Evolutionary conservation across 2,113 vertebrate genomes (phyloP).

Genomic region (Athene cunicularia): DNA sequence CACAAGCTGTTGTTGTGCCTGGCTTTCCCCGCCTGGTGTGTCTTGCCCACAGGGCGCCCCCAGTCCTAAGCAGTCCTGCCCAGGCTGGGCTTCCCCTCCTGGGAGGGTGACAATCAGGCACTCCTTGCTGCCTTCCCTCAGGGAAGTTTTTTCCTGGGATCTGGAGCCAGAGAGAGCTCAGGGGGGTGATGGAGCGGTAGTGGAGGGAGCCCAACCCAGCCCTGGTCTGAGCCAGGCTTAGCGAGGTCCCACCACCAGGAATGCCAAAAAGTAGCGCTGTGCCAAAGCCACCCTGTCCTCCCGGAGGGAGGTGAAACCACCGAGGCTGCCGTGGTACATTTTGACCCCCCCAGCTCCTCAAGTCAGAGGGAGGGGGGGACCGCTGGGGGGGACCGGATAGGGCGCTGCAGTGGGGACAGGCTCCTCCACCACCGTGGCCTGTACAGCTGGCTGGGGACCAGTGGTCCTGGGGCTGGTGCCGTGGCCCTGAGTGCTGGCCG

Average conservation of each 20-base stretch:
- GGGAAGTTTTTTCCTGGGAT: not conserved
- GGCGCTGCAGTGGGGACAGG: not conserved
- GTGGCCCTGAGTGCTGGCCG: not conserved
- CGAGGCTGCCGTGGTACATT: not conserved
- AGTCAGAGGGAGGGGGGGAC: not conserved
- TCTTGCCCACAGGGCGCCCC: fast-evolving
- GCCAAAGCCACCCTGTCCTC: not conserved
- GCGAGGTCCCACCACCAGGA: not conserved
- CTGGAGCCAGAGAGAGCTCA: not conserved
- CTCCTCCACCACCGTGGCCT: not conserved
- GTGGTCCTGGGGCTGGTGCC: not conserved
- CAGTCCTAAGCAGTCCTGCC: not conserved
- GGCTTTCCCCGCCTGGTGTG: not conserved
- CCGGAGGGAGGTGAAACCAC: fast-evolving
- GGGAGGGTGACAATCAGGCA: not conserved
- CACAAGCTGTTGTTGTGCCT: not conserved
- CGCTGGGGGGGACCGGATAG: not conserved
- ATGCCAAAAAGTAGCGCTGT: not conserved
- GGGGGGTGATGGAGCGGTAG: not conserved
- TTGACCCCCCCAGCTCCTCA: fast-evolving
- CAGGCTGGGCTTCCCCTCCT: not conserved
- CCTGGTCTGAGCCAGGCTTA: not conserved
- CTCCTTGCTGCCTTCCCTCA: not conserved
- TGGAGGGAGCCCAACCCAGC: not conserved
- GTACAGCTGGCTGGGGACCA: not conserved